These are phyloP conservation scores for Metellina segmentata DNA, from an alignment of 2,888 invertebrate genomes.

Conservation along the genomic window DNA sequence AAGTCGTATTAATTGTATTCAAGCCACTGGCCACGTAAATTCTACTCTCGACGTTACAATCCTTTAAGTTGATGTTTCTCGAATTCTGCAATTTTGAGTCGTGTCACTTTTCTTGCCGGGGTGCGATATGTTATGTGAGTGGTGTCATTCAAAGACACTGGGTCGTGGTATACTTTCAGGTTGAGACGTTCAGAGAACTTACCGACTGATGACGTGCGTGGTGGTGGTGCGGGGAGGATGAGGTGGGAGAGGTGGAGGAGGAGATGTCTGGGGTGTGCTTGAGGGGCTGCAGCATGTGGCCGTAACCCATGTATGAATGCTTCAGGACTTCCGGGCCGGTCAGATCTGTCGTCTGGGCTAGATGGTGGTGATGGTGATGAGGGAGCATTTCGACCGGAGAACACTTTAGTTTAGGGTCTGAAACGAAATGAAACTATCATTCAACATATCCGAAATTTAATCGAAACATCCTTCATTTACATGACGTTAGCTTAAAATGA, in stretches of 20 bases:
- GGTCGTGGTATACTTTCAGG: too few species aligned
- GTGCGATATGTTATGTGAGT: too few species aligned
- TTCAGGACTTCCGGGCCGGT: conserved; percentile 81
- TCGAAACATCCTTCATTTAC: too few species aligned
- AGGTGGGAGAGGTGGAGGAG: conserved; percentile 58
- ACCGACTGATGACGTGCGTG: conserved; percentile 39
- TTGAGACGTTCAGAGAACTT: neutral
- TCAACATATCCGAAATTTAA: too few species aligned
- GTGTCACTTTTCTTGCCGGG: too few species aligned
- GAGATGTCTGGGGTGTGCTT: conserved; percentile 77
- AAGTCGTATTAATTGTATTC: too few species aligned
- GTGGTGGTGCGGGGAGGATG: conserved; percentile 52
- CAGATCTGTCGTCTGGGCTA: conserved; percentile 23
- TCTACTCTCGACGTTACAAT: too few species aligned
- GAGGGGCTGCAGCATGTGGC: conserved; percentile 70
- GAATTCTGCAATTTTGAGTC: too few species aligned
- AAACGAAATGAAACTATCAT: neutral
- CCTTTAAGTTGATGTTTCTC: too few species aligned
- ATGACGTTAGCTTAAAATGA: too few species aligned
- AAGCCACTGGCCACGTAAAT: too few species aligned
- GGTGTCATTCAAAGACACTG: too few species aligned
- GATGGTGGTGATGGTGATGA: conserved; percentile 30
- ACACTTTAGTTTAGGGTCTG: conserved; percentile 70
- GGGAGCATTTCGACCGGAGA: conserved; percentile 65
- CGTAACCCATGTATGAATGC: conserved; percentile 77